phyloP scores from a whole-genome alignment of 2,797 vertebrate genomes.

The Tadarida brasiliensis region DNA sequence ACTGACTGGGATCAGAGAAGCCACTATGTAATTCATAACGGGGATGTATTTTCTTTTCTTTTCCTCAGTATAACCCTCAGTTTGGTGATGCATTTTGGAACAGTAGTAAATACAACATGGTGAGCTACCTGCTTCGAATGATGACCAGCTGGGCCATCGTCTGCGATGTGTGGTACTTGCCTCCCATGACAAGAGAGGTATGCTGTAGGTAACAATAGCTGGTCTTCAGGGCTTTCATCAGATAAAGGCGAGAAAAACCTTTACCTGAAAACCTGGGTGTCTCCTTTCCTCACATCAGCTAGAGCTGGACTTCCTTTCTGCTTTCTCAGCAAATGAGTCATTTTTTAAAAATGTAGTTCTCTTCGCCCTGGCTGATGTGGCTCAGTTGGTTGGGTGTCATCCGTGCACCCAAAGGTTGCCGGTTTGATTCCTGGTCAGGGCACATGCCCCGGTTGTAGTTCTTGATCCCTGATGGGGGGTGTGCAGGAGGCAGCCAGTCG shows the following conservation, averaged over 20 bases:
- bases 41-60: neutral
- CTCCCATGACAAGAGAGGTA: constrained; percentile 95
- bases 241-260: neutral
- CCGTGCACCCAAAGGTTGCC: neutral
- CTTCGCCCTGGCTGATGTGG: neutral
- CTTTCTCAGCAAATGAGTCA: constrained; percentile 7
- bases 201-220: neutral
- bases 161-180: constrained; percentile 97
- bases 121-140: constrained; percentile 95
- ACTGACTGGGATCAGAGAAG: neutral
- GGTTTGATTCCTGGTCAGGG: neutral
- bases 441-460: neutral
- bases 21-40: neutral
- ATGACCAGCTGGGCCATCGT: constrained; percentile 99
- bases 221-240: neutral
- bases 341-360: neutral
- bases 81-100: constrained; percentile 99
- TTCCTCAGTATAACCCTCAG: constrained; percentile 94
- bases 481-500: neutral
- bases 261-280: neutral
- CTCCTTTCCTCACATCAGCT: neutral
- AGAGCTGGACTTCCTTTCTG: neutral
- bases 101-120: constrained; percentile 95
- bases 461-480: neutral
- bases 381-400: neutral